Base-by-base conservation (phyloP, 2,888 invertebrate genomes). In the Polyommatus iphigenia region DNA sequence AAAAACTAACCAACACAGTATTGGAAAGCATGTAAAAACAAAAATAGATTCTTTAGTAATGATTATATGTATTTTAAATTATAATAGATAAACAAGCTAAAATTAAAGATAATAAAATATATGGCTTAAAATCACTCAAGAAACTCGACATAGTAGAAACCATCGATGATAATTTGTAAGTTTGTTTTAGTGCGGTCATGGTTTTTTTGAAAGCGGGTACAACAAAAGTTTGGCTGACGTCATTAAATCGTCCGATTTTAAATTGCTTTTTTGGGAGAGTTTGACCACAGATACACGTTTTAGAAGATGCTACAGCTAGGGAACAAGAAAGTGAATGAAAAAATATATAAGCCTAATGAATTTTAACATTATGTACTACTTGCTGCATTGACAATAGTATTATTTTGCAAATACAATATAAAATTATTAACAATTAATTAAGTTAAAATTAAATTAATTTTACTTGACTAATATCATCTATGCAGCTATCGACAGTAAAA, bases 151-250 rank as follows among this genome's bases (percentile, higher is more conserved):
- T 83, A 82, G 85, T 85, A 89, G 87, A 86, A 87, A 87, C 88
- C 85, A 75, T 87, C 84, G 85, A 89, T 88, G 89, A 87, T 86
- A 86, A 86, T 87, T 85, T 85, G 84, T 84, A 86, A 93, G 93
- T 93, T 93, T 93, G 94, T 94, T 93, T 91, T 87, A 89, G 86
- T 84, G 87, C 86, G 87, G 93, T 91, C 90, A 92, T 91, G 92
- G 90, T 89, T 87, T 87, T 84, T 85, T 86, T 81, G 79, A 78
- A 80, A 83, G 85, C 86, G 83, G 83, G 85, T 85, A 85, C 83
- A 83, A 84, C 84, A 86, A 84, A 83, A 88, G 87, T 89, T 89
- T 87, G 83, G 92, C 93, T 91, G 88, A 93, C 93, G 91, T 93
- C 93, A 93, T 88, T 89, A 86, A 84, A 83, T 85, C 85, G 87